These are phyloP conservation scores for Hylomyscus alleni DNA, from an alignment of 2,797 vertebrate species.

Conservation along the genomic window DNA sequence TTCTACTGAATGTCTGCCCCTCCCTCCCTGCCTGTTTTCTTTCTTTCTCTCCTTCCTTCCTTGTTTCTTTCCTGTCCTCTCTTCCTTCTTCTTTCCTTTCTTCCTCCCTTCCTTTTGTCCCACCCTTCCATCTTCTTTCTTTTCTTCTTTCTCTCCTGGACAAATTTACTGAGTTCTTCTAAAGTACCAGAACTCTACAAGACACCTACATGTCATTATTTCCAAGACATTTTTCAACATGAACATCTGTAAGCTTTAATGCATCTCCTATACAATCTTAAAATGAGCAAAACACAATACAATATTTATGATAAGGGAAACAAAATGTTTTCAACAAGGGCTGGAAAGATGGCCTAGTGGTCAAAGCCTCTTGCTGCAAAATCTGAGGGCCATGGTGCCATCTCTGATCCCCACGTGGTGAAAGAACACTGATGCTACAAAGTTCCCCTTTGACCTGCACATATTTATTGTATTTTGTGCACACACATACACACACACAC, in stretches of 20 bases:
- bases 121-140: neutral
- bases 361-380: neutral
- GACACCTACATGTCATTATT: neutral
- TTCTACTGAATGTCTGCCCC: neutral
- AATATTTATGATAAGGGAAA: slow-evolving; percentile 10
- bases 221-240: neutral
- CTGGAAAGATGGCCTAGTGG: neutral
- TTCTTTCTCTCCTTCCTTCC: neutral
- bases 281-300: neutral
- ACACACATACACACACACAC: neutral
- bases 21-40: neutral
- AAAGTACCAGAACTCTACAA: neutral
- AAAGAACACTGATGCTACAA: neutral
- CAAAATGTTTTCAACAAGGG: neutral
- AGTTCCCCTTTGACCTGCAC: neutral
- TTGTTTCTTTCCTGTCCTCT: neutral
- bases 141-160: neutral
- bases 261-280: neutral
- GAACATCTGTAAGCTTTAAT: neutral
- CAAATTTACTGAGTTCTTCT: neutral
- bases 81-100: too few relatives aligned
- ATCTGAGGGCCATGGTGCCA: neutral
- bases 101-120: neutral
- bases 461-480: neutral
- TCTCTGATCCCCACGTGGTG: neutral